These are phyloP conservation scores for Oreocharis arfaki DNA, from an alignment of 2,113 vertebrate species.

Conservation along the genomic window DNA sequence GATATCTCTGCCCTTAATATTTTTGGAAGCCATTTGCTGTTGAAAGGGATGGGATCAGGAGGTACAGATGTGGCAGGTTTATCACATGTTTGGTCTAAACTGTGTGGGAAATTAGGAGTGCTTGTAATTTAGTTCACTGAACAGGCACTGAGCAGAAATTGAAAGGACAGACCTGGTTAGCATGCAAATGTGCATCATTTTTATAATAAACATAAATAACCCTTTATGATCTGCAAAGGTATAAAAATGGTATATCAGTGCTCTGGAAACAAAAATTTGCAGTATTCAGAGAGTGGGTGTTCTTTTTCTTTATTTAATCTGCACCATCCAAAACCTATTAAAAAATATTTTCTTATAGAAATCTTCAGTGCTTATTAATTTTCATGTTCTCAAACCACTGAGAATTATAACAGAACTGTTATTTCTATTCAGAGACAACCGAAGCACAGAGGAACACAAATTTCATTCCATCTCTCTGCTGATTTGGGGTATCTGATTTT, in stretches of 20 bases:
- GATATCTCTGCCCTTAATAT: background rate
- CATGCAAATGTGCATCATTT: background rate
- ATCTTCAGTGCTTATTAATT: background rate
- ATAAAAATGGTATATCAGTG: background rate
- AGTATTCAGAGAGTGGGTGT: background rate
- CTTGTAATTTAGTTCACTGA: background rate
- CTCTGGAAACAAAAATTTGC: background rate
- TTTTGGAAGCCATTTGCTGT: background rate
- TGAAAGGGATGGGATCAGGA: background rate
- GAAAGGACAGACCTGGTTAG: background rate
- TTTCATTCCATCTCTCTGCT: background rate
- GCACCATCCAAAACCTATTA: background rate
- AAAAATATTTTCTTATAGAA: background rate
- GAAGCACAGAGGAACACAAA: background rate
- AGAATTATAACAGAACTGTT: background rate
- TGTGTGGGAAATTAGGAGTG: background rate
- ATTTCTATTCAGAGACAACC: background rate
- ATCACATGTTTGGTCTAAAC: background rate
- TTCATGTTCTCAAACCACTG: background rate
- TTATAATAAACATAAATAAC: background rate
- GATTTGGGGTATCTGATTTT: background rate
- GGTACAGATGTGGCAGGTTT: background rate
- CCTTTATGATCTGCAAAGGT: background rate
- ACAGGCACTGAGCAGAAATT: background rate
- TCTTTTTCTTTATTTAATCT: background rate